Conservation (phyloP, 1,140 invertebrate species). For the Anastrepha ludens region DNA sequence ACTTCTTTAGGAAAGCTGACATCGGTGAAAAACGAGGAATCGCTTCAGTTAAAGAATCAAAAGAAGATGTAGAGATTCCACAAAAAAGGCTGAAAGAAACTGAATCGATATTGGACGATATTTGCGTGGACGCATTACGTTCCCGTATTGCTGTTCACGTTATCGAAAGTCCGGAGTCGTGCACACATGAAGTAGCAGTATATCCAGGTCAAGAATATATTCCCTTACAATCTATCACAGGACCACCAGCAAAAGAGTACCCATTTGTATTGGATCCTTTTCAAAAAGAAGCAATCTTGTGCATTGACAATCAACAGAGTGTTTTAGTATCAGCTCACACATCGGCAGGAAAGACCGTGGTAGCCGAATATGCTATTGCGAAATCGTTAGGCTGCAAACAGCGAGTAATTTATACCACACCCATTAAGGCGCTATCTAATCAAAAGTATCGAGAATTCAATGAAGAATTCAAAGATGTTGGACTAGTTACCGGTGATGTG, state of each 20-base stretch:
- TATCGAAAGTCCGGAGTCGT: constrained; percentile 91
- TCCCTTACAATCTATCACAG: constrained; percentile 78
- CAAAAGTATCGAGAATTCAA: constrained; percentile 99
- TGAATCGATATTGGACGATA: constrained; percentile 73
- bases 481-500: constrained; percentile 98
- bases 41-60: neutral
- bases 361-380: constrained; percentile 90
- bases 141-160: constrained; percentile 88
- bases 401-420: constrained; percentile 99
- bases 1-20: neutral
- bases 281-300: constrained; percentile 97
- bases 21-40: constrained; percentile 13
- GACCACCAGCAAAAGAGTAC: constrained; percentile 93
- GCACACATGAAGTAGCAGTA: constrained; percentile 94
- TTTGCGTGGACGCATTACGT: constrained; percentile 68
- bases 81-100: constrained; percentile 59
- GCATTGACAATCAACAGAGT: constrained; percentile 98
- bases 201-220: constrained; percentile 90
- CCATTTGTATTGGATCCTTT: constrained; percentile 98
- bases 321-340: constrained; percentile 99
- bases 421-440: constrained; percentile 99
- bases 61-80: constrained; percentile 53
- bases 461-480: constrained; percentile 98
- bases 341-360: constrained; percentile 99
- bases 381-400: constrained; percentile 82